Conservation (phyloP, 2,113 vertebrate species). For the Vanacampus margaritifer region DNA sequence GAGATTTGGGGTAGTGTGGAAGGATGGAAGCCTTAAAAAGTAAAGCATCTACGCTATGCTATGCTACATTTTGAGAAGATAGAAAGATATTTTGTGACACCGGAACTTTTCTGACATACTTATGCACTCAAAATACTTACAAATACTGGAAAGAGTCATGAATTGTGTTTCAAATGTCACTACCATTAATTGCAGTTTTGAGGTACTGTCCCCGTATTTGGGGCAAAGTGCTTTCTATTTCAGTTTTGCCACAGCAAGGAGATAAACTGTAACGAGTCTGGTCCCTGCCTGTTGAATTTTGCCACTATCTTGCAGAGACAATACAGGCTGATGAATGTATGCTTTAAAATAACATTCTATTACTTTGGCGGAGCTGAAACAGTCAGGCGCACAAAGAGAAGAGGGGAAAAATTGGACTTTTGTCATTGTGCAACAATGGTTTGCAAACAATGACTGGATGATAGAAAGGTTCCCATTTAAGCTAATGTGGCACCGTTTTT, state of each 20-base stretch:
- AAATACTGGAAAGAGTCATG: too few relatives aligned
- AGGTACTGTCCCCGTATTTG: not conserved
- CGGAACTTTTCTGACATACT: too few relatives aligned
- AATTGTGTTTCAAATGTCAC: not conserved
- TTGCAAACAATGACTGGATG: conserved; percentile 30
- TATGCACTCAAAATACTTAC: too few relatives aligned
- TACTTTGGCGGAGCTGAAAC: not conserved
- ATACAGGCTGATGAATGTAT: conserved; percentile 18
- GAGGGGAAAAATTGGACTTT: not conserved
- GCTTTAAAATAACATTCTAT: conserved; percentile 25
- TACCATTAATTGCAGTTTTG: not conserved
- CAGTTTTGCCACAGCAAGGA: not conserved
- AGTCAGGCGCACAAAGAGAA: conserved; percentile 15
- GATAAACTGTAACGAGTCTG: conserved; percentile 3
- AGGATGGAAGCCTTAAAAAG: too few relatives aligned
- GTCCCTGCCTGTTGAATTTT: conserved; percentile 4
- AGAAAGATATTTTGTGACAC: too few relatives aligned
- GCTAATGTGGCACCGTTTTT: conserved; percentile 34
- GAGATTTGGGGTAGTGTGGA: too few relatives aligned
- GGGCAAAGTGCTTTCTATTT: not conserved
- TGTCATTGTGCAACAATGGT: conserved; percentile 33
- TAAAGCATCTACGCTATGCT: too few relatives aligned
- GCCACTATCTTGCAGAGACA: conserved; percentile 11
- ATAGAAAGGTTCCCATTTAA: conserved; percentile 37
- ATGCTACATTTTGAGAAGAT: too few relatives aligned